Base-by-base conservation (phyloP, 2,797 vertebrate species). In the Lates japonicus region DNA sequence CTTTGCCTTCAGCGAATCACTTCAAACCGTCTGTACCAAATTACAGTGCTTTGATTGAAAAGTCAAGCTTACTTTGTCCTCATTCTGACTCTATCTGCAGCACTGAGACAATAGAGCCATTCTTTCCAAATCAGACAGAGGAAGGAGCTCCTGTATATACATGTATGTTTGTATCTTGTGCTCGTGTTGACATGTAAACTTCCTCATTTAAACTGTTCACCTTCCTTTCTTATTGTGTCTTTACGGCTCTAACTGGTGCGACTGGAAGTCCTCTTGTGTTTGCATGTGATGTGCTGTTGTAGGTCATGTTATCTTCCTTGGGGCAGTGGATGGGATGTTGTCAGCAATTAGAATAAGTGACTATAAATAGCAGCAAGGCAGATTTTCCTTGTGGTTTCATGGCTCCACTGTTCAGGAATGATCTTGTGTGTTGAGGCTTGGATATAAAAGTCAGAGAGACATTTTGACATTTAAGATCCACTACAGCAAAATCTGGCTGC, bases 351-450 rank as follows among this genome's bases (percentile, higher is more conserved):
- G 75, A 87, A 70, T 83, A 68, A 52, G 82, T 74, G 84, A 1
- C 92, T 91, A 90, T 90, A 90, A 86, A 92, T 92, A 93, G 89
- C 72, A 82, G 64, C 70, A 20, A 8, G 48, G 57, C 80, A 70
- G 86, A 77, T 84, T 85, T 82, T 82, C 61, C 71, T 69, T 54
- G 49, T 48, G 68, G 78, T 60, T 81, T 78, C 51, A 5, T 37
- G 57, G 74, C 75, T 76, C 72, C 19, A 69, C 59, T 70, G 70
- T 69, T 83, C 65, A 83, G 74, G 65, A 84, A 79, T 62, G 22
- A 79, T 72, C 72, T 57, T 20, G 25, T 71, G 20, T 42, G 20
- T 42, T 75, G 13, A 58, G n/a, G 67, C 17, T 62, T 64, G 42
- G 25, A 63, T 49, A 17, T 13, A 22, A 72, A 66, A 66, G 31